Percentiles rank a stretch among this genome's conserved stretches.
Conservation (phyloP, 2,797 vertebrate genomes). For the Nasua narica region DNA sequence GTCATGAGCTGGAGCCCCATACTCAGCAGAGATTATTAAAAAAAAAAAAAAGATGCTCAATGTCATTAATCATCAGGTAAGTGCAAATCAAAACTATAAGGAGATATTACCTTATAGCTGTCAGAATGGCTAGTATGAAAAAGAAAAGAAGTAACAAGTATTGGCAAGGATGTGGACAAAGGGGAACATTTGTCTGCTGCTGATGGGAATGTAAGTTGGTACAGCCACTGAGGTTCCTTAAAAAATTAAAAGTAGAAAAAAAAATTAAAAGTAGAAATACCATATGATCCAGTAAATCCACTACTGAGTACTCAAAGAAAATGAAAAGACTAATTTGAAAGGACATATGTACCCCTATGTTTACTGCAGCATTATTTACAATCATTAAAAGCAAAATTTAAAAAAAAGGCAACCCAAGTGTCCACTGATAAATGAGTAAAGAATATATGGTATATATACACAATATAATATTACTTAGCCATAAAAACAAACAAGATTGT, state of each 20-base stretch:
- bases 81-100: neutral
- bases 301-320: neutral
- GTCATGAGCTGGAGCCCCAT: neutral
- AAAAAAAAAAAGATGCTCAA: neutral
- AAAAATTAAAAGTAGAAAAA: neutral
- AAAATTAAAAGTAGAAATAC: neutral
- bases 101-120: neutral
- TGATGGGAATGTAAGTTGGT: neutral
- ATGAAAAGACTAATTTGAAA: neutral
- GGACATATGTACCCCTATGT: neutral
- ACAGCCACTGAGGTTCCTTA: neutral
- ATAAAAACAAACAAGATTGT: neutral
- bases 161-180: neutral
- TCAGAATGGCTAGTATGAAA: neutral
- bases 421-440: neutral
- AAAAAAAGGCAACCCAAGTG: neutral
- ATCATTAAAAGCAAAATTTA: neutral
- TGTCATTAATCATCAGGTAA: neutral
- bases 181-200: neutral
- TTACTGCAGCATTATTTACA: neutral
- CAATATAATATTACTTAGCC: neutral
- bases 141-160: neutral
- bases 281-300: neutral
- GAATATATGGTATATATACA: neutral
- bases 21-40: neutral